Percentiles rank a stretch among this genome's conserved stretches.
Evolutionary conservation across 2,113 vertebrate species (phyloP).

Genomic region (Hepsetus odoe): DNA sequence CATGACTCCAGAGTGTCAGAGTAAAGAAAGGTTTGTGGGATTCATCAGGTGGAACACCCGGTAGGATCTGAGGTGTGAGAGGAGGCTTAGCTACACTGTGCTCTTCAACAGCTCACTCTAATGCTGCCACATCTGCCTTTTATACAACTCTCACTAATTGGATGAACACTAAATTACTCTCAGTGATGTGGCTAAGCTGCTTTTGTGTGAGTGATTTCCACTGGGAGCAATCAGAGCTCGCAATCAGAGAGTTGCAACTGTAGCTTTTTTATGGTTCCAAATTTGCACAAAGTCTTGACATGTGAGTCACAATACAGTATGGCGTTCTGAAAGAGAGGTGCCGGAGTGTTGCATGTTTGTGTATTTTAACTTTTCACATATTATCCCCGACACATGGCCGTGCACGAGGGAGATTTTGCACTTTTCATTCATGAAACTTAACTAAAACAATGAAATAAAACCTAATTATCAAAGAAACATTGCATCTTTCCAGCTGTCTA

Average conservation of each 20-base stretch:
- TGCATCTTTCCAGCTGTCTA: too few species aligned
- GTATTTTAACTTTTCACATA: too few species aligned
- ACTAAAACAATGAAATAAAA: too few species aligned
- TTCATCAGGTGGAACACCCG: not conserved
- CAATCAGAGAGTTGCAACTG: constrained; percentile 64
- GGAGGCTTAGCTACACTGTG: not conserved
- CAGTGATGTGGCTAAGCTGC: constrained; percentile 42
- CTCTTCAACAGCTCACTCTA: constrained; percentile 19
- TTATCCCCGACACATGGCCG: too few species aligned
- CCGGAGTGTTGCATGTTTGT: constrained; percentile 45
- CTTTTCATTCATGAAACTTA: too few species aligned
- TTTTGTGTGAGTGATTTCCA: constrained; percentile 35
- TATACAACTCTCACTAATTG: constrained; percentile 47
- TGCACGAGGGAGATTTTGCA: too few species aligned
- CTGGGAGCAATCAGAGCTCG: constrained; percentile 37
- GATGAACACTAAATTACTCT: constrained; percentile 41
- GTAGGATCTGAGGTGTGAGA: not conserved
- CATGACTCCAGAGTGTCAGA: not conserved
- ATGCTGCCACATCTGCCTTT: constrained; percentile 47
- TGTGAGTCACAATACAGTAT: constrained; percentile 59
- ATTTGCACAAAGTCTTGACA: constrained; percentile 66
- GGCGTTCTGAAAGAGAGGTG: constrained; percentile 65
- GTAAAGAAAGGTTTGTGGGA: not conserved
- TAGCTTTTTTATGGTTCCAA: constrained; percentile 64
- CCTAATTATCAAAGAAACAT: too few species aligned